Base-by-base conservation (phyloP, 2,797 vertebrate species). In the Spheniscus humboldti region DNA sequence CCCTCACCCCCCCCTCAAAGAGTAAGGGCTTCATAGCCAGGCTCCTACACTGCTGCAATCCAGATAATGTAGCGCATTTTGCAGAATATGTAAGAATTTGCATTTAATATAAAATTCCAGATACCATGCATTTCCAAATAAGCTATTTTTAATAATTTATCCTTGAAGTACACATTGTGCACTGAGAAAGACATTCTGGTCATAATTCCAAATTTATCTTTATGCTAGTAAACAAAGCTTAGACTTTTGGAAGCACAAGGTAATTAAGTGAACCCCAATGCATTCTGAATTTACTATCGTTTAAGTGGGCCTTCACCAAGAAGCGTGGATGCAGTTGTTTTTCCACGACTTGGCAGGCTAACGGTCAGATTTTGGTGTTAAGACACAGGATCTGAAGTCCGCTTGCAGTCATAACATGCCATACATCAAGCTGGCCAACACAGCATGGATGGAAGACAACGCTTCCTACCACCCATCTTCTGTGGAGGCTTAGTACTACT, bases 391-490 rank as follows among this genome's bases (percentile, higher is more conserved):
- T 31, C 37, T 64, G 24, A 74, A 66, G 71, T 12, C 59, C 7
- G 0, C 25, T 2, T 33, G 66, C 53, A 27, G 69, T 35, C 22
- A 24, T 33, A 30, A 22, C 14, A 6, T 14, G 56, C 22, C 18
- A 31, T 6, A 35, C 18, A 37, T 27, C 18, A 45, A 52, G 15
- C 25, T 22, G 25, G 60, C 56, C 57, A 41, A 23, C 25, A 66
- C 6, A 0, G 1, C 24, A 27, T 0, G 0, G 28, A 20, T 2
- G 1, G 50, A 25, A 39, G 47, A 55, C 24, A 37, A 48, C 1
- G 0, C 41, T 50, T 71, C 37, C 37, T 11, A 18, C 27, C 5
- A 0, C 16, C 16, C 35, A 24, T 28, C 41, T 18, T 39, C 69
- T 43, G 11, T 2, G 14, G 27, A n/a, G 23, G 8, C 23, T 74